Conservation (phyloP, 2,113 vertebrate species). For the Colinus virginianus region DNA sequence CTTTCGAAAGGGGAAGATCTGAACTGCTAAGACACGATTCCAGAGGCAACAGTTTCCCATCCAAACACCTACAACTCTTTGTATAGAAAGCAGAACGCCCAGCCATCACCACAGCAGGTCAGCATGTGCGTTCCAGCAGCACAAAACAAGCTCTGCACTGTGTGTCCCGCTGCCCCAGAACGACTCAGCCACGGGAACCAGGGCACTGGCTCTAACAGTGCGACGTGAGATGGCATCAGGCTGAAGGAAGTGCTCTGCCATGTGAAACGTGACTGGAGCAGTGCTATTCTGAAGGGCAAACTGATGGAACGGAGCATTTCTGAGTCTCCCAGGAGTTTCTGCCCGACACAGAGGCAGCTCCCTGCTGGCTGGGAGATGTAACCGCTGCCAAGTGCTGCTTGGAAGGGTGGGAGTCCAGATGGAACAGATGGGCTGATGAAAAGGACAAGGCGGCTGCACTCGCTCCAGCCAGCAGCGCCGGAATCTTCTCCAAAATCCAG, state of each 20-base stretch:
- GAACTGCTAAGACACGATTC: neutral
- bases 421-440: conserved; percentile 56
- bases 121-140: neutral
- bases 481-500: conserved; percentile 38
- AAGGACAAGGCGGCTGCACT: conserved; percentile 46
- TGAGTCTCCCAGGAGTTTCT: neutral
- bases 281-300: neutral
- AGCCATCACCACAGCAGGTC: neutral
- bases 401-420: conserved; percentile 43
- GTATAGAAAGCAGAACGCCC: neutral
- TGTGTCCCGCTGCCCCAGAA: no score
- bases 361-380: conserved; percentile 2
- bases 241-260: neutral
- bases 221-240: neutral
- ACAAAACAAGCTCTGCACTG: neutral
- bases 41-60: neutral
- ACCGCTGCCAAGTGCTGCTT: conserved; percentile 38
- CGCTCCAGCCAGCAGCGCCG: neutral
- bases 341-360: conserved; percentile 29
- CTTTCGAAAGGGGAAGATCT: neutral
- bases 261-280: neutral
- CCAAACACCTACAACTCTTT: neutral
- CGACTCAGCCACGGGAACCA: neutral
- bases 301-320: neutral
- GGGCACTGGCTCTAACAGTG: rapidly evolving